phyloP scores from a whole-genome alignment of 2,113 vertebrate species.

The Gambusia affinis region DNA sequence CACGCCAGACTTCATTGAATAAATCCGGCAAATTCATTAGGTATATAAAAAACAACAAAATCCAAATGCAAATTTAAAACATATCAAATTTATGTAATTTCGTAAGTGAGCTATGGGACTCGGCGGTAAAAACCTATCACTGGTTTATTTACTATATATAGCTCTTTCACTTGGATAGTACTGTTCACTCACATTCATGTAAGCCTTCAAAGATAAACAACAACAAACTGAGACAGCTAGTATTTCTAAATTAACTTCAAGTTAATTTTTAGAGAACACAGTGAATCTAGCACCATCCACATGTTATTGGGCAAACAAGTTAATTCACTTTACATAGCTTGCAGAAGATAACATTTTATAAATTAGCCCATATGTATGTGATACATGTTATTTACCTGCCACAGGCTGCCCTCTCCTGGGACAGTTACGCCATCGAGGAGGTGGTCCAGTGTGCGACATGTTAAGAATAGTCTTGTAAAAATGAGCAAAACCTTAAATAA shows the following conservation, averaged over 20 bases:
- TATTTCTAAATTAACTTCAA: not conserved
- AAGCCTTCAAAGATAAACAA: not conserved
- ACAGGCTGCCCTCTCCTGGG: slow-evolving; percentile 93
- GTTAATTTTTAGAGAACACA: not conserved
- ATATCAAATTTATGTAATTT: rapidly evolving
- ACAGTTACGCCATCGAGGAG: slow-evolving; percentile 94
- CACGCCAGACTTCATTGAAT: slow-evolving; percentile 6
- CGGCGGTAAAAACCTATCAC: not conserved
- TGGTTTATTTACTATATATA: not conserved
- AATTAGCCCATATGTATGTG: not conserved
- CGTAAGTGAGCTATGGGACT: not conserved
- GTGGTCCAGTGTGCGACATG: slow-evolving; percentile 91
- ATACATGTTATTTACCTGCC: slow-evolving; percentile 82
- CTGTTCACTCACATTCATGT: not conserved
- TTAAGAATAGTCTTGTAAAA: slow-evolving; percentile 3
- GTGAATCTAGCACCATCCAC: not conserved
- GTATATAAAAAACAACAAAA: not conserved
- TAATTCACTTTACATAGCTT: not conserved
- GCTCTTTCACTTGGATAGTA: not conserved
- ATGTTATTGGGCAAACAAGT: not conserved
- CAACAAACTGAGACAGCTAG: not conserved
- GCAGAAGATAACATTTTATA: not conserved
- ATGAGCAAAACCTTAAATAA: not conserved
- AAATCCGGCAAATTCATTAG: not conserved
- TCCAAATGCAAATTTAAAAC: rapidly evolving